Percentiles rank a stretch among this genome's conserved stretches.
These are phyloP conservation scores for Vandiemenella viatica DNA, from an alignment of 2,888 invertebrate genomes.

Conservation along the genomic window DNA sequence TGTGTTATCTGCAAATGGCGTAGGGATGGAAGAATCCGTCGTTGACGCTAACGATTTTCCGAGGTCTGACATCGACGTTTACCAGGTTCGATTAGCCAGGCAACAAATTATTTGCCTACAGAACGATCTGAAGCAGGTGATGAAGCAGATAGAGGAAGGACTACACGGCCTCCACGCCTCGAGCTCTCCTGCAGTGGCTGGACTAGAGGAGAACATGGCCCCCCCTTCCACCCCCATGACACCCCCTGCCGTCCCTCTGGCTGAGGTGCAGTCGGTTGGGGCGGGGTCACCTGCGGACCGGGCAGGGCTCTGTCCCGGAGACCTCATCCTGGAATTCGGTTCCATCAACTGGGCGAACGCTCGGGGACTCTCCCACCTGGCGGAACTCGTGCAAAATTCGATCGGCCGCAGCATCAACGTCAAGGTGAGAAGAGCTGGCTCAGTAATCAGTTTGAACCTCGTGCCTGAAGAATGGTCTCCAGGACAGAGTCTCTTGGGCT, in stretches of 20 bases:
- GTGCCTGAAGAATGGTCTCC: constrained; percentile 63
- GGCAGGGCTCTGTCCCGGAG: constrained; percentile 57
- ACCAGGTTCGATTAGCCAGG: constrained; percentile 77
- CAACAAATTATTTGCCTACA: constrained; percentile 78
- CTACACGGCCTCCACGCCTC: constrained; percentile 45
- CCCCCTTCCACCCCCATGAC: too few species aligned
- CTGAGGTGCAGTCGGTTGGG: constrained; percentile 54
- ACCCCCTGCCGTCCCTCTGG: constrained; percentile 40
- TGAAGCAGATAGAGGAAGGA: constrained; percentile 69
- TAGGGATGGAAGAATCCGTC: constrained; percentile 72
- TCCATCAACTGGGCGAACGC: constrained; percentile 58
- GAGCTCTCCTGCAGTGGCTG: constrained; percentile 21
- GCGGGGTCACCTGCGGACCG: constrained; percentile 67
- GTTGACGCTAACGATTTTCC: constrained; percentile 82
- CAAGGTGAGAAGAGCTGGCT: constrained; percentile 30
- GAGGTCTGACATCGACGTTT: constrained; percentile 74
- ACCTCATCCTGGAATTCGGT: constrained; percentile 62
- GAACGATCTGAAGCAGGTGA: constrained; percentile 74
- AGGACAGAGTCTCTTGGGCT: too few species aligned
- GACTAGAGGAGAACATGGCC: too few species aligned
- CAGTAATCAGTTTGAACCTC: constrained; percentile 38
- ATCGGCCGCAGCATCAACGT: constrained; percentile 22
- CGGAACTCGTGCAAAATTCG: constrained; percentile 41
- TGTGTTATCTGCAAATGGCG: too few species aligned
- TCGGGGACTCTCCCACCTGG: constrained; percentile 48